Evolutionary conservation across 1,140 invertebrate species (phyloP).

Genomic region (Paramacrobiotus metropolitanus): DNA sequence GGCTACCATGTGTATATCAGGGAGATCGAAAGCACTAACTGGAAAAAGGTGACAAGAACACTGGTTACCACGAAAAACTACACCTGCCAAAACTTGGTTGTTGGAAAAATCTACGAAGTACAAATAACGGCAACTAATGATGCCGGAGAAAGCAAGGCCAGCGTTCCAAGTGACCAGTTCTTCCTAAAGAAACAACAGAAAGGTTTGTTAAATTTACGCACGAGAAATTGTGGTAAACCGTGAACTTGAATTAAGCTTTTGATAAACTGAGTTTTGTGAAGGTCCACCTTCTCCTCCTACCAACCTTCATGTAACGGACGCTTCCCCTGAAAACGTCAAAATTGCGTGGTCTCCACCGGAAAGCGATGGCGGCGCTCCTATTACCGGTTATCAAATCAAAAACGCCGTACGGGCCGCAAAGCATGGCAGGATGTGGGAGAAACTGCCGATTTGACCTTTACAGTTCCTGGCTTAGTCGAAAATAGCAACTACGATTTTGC

Average conservation of each 20-base stretch:
- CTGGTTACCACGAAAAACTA: not conserved
- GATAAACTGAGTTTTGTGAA: too few relatives aligned
- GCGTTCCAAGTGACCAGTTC: not conserved
- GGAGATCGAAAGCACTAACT: slow-evolving; percentile 75
- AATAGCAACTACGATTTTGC: slow-evolving; percentile 80
- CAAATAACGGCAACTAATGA: not conserved
- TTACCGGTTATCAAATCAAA: slow-evolving; percentile 66
- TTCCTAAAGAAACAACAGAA: not conserved
- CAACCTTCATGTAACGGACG: not conserved
- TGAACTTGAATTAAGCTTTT: too few relatives aligned
- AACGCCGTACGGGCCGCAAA: slow-evolving; percentile 41
- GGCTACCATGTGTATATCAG: slow-evolving; percentile 77
- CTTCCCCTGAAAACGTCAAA: slow-evolving; percentile 26
- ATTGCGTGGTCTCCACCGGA: slow-evolving; percentile 59
- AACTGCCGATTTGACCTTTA: slow-evolving; percentile 1
- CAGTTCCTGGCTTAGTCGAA: slow-evolving; percentile 49
- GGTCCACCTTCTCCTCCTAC: not conserved
- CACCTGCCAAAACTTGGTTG: not conserved
- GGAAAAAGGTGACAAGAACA: slow-evolving; percentile 42
- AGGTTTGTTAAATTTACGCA: too few relatives aligned
- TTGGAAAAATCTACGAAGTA: not conserved
- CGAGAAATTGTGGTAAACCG: too few relatives aligned
- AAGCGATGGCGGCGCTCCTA: slow-evolving; percentile 54
- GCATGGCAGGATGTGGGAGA: slow-evolving; percentile 36
- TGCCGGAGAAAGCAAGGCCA: slow-evolving; percentile 2